Percentiles rank a stretch among this genome's conserved stretches.
Evolutionary conservation across 2,797 vertebrate species (phyloP).

Genomic region (Sebastes nivosus): DNA sequence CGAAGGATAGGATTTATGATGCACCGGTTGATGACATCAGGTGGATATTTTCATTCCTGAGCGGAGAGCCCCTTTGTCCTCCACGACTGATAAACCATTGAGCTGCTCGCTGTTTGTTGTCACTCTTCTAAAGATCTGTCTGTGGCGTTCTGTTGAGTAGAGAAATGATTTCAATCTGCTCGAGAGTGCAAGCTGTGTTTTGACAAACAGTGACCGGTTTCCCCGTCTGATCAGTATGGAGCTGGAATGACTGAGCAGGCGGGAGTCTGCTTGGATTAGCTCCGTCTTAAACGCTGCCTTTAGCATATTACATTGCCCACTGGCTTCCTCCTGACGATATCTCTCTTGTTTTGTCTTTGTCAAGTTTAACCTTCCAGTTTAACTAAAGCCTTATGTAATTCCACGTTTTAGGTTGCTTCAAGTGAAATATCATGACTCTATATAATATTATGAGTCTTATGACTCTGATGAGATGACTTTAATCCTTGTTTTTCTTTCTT

Average conservation of each 20-base stretch:
- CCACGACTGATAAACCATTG: conserved; percentile 54
- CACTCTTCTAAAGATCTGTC: conserved; percentile 52
- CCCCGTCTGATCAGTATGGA: conserved; percentile 52
- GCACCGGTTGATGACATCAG: conserved; percentile 71
- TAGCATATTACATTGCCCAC: conserved; percentile 51
- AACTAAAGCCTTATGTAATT: conserved; percentile 44
- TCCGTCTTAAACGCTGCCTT: conserved; percentile 53
- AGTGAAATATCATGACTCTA: conserved; percentile 28
- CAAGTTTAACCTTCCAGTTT: conserved; percentile 29
- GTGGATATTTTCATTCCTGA: conserved; percentile 64
- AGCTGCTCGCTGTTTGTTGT: conserved; percentile 55
- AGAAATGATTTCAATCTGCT: conserved; percentile 68
- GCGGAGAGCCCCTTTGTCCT: conserved; percentile 58
- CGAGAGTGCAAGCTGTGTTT: conserved; percentile 60
- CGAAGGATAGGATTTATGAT: conserved; percentile 69
- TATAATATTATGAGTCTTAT: neutral
- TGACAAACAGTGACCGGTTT: conserved; percentile 66
- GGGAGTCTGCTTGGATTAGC: conserved; percentile 54
- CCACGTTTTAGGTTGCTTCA: conserved; percentile 35
- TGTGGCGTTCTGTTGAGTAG: conserved; percentile 36
- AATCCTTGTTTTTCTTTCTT: conserved; percentile 32
- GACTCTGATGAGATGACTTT: conserved; percentile 30
- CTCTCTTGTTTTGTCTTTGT: conserved; percentile 38
- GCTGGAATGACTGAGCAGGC: conserved; percentile 47
- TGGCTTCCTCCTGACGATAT: conserved; percentile 24